phyloP scores from a whole-genome alignment of 2,113 vertebrate species.

The Corynorhinus townsendii region DNA sequence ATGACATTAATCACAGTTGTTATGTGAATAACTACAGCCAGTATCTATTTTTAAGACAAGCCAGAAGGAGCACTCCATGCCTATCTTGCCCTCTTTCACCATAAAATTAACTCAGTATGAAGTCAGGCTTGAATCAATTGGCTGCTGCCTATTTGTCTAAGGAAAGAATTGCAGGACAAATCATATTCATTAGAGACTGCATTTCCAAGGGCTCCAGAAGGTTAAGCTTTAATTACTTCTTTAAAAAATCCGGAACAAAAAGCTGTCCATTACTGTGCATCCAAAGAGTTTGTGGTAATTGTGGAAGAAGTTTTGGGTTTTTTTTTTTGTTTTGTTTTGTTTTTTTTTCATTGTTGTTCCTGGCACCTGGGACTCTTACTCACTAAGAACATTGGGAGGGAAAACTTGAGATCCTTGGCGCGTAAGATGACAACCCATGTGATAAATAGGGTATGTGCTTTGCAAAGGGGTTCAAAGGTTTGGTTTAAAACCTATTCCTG shows the following conservation, averaged over 20 bases:
- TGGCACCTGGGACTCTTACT: constrained; percentile 26
- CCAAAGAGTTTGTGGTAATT: constrained; percentile 13
- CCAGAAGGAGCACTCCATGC: not conserved
- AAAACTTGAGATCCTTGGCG: constrained; percentile 44
- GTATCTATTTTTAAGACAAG: not conserved
- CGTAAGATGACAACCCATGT: constrained; percentile 22
- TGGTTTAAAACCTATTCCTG: constrained; percentile 62
- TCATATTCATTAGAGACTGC: not conserved
- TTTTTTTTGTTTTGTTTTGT: not conserved
- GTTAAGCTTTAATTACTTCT: not conserved
- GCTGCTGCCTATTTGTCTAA: not conserved
- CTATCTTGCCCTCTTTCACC: not conserved
- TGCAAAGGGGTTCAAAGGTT: constrained; percentile 44
- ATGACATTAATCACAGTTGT: not conserved
- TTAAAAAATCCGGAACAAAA: constrained; percentile 19
- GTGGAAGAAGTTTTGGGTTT: not conserved
- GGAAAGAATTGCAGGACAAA: not conserved
- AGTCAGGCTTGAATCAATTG: not conserved
- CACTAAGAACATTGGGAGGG: not conserved
- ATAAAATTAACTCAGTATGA: not conserved
- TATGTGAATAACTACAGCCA: not conserved
- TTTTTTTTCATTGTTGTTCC: not conserved
- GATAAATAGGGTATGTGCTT: fast-evolving
- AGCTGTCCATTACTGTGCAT: not conserved
- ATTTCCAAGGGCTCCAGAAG: not conserved